phyloP scores from a whole-genome alignment of 2,113 vertebrate genomes.

The Laticauda colubrina region DNA sequence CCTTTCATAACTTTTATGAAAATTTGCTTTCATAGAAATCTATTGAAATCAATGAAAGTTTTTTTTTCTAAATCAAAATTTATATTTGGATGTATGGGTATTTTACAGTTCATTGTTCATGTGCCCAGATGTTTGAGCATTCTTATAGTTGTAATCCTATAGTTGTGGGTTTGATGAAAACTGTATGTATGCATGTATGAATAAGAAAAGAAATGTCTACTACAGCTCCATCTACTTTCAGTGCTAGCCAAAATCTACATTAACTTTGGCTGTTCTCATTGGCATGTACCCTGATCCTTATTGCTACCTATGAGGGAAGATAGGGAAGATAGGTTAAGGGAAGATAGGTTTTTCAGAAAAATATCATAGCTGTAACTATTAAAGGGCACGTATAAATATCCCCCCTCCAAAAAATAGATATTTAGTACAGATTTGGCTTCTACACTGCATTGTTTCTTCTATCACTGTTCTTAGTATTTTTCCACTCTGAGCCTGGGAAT shows the following conservation, averaged over 20 bases:
- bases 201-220: neutral
- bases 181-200: neutral
- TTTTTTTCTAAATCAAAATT: neutral
- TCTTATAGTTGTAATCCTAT: neutral
- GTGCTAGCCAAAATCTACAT: neutral
- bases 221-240: neutral
- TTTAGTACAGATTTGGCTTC: neutral
- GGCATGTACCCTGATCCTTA: neutral
- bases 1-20: neutral
- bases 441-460: neutral
- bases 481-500: neutral
- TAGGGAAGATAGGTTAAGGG: neutral
- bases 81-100: neutral
- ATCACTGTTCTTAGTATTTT: neutral
- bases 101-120: neutral
- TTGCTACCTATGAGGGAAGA: neutral
- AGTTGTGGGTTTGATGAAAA: neutral
- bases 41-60: neutral
- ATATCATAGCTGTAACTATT: neutral
- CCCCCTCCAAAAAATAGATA: neutral
- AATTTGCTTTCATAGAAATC: neutral
- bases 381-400: neutral
- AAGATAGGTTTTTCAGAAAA: neutral
- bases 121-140: neutral
- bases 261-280: neutral